Evolutionary conservation across 1,140 invertebrate species (phyloP), one percentile per base, ranked within the genome.

Genomic region (Sycophaga agraensis): DNA sequence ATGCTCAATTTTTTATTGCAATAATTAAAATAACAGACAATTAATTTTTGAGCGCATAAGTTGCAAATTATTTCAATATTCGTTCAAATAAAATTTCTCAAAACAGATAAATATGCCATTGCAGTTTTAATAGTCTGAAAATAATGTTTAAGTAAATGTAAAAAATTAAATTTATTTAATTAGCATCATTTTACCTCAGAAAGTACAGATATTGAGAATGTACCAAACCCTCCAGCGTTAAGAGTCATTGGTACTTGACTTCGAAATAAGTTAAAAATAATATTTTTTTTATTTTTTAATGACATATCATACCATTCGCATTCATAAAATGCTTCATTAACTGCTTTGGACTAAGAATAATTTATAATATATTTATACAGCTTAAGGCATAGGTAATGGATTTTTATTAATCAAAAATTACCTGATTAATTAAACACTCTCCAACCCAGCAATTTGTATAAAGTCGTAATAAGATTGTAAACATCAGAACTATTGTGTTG

Each of bases 211-310:
- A 74, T 42, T 21, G 66, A 69, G 35, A 74, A 73, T 0, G n/a
- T 35, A 1, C 17, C 50, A 48, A 73, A 69, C 64, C 71, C 68
- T 6, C 70, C 73, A 31, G 65, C 66, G 11, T 64, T 70, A 4
- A 75, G n/a, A 9, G 39, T 16, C 9, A 73, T 11, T 1, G 66
- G 54, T 54, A 55, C 64, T 9, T 69, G 70, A 0, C 66, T 37
- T 49, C 62, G 34, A 6, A 24, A 19, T 40, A 75, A 65, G 22
- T 69, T 66, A 14, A 72, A n/a, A 16, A 66, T 48, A 31, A 72
- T 59, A 17, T 50, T 34, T 54, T 21, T 68, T 8, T 57, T 45
- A 50, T 68, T 64, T 46, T 66, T 46, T 4, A 28, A 59, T 16
- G 59, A 37, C 53, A 64, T 66, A 4, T 63, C 8, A 12, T 51